Evolutionary conservation across 2,797 vertebrate species (phyloP).

Genomic region (Novumbra hubbsi): DNA sequence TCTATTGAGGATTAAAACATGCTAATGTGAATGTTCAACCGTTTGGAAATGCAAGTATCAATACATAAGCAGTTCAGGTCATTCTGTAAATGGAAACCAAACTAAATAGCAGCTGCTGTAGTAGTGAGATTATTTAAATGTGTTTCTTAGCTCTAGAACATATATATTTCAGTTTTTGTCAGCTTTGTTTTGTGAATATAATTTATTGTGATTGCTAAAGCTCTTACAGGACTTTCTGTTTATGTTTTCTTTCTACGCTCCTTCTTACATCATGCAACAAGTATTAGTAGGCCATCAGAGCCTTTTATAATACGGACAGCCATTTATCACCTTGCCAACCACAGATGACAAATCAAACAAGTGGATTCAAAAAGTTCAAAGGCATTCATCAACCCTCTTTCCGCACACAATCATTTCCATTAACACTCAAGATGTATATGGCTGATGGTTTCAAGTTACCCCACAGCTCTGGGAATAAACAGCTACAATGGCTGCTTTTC

Average conservation of each 20-base stretch:
- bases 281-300: neutral
- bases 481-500: neutral
- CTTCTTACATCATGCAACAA: neutral
- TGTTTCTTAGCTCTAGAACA: neutral
- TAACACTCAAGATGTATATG: constrained; percentile 35
- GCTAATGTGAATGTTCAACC: neutral
- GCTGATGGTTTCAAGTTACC: constrained; percentile 24
- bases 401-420: constrained; percentile 12
- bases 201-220: too few relatives aligned
- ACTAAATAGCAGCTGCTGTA: neutral
- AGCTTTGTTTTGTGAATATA: neutral
- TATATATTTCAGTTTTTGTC: too few relatives aligned
- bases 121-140: neutral
- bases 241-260: neutral
- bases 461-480: neutral
- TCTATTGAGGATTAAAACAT: too few relatives aligned
- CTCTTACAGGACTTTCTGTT: neutral
- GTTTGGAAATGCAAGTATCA: neutral
- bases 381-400: neutral
- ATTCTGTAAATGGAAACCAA: neutral
- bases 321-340: neutral
- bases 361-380: neutral
- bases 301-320: neutral
- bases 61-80: neutral
- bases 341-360: constrained; percentile 1